Evolutionary conservation across 2,888 invertebrate genomes (phyloP), one percentile per base, ranked within the genome.

Genomic region (Lampropteryx suffumata): DNA sequence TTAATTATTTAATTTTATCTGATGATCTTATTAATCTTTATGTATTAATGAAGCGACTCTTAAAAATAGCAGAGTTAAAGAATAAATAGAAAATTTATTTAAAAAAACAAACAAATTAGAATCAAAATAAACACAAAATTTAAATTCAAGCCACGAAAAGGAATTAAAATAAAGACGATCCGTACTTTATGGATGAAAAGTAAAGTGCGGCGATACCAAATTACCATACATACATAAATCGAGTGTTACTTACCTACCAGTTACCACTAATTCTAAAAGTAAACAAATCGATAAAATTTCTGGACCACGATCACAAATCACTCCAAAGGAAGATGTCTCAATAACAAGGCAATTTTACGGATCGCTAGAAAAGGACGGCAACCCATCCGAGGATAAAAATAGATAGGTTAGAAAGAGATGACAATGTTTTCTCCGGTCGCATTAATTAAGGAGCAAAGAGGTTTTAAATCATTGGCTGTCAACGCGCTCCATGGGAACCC

Each of bases 401-500:
- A 27, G 50, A 37, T 60, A 63, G 42, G 78, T 59, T 45, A 48
- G 76, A 87, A 58, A 46, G 82, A 68, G 87, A 86, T 62, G 64
- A 57, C 60, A 55, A 37, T 54, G 72, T 61, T 77, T 63, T 64
- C 73, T 57, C 62, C 65, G 70, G 76, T 76, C 78, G 78, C 83
- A 79, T 82, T 84, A 87, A 85, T 87, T 86, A 87, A 82, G 85
- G 78, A 84, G 83, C 81, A 79, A 74, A 72, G 76, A 73, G 78
- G 73, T 74, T 75, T 65, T 90, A 90, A 89, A 90, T 90, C 89
- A 89, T 87, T 80, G 69, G 76, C 82, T 85, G 89, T 89, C 89
- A 76, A 79, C 88, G 88, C 82, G 71, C 89, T 84, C 89, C 84
- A 87, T 88, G 88, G 89, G 89, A 87, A 87, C 82, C 78, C 82